Percentiles rank a stretch among this genome's conserved stretches.
These are phyloP conservation scores for Erpetoichthys calabaricus DNA, from an alignment of 2,797 vertebrate genomes.

Conservation along the genomic window DNA sequence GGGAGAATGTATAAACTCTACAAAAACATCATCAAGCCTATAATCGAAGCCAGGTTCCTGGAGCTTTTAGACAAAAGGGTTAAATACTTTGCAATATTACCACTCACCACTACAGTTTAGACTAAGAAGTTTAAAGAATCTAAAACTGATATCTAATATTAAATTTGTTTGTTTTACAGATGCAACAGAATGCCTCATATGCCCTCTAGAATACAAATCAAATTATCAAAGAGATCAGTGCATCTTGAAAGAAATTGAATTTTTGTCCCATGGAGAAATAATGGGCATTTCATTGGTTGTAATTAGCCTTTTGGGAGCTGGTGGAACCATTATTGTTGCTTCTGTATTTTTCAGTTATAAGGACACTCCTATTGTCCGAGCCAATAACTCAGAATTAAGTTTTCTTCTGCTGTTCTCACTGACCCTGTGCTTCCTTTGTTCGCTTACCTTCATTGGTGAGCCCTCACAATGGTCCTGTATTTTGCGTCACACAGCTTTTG, in stretches of 20 bases:
- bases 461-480: slow-evolving; percentile 30
- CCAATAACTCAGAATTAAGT: slow-evolving; percentile 33
- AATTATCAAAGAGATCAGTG: slow-evolving; percentile 27
- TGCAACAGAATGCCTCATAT: slow-evolving; percentile 27
- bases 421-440: slow-evolving; percentile 31
- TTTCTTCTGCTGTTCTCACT: slow-evolving; percentile 26
- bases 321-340: slow-evolving; percentile 23
- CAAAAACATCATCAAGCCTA: no score
- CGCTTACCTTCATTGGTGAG: slow-evolving; percentile 28
- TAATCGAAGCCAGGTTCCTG: no score
- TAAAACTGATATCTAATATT: neutral
- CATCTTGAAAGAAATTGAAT: slow-evolving; percentile 27
- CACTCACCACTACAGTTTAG: no score
- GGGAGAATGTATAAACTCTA: no score
- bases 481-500: slow-evolving; percentile 27
- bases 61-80: no score
- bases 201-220: slow-evolving; percentile 31
- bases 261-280: slow-evolving; percentile 25
- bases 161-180: slow-evolving; percentile 17
- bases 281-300: slow-evolving; percentile 40
- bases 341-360: slow-evolving; percentile 33
- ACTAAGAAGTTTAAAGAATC: neutral
- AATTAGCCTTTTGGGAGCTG: slow-evolving; percentile 33
- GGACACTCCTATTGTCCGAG: slow-evolving; percentile 32
- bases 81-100: no score